Base-by-base conservation (phyloP, 1,140 invertebrate genomes). In the Amphibalanus amphitrite region DNA sequence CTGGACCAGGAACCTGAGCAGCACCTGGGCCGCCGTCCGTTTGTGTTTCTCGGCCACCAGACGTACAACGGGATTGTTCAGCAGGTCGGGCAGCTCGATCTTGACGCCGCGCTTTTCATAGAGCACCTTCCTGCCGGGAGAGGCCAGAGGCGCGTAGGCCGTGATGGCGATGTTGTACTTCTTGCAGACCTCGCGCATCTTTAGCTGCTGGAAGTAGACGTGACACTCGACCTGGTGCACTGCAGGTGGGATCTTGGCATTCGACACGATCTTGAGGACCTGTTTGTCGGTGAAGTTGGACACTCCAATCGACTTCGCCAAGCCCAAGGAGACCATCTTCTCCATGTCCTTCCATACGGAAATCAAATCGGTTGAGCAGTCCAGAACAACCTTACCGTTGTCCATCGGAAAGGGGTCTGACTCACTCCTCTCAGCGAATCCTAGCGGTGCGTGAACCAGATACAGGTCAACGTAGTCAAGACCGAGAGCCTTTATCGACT, bases 381-480 rank as follows among this genome's bases (percentile, higher is more conserved):
- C 47, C 20, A 59, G 10, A 8, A 59, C 13, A 8, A 59, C 13
- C 20, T 59, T 59, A 13, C 47, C 47, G 20, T 59, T 20, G 1
- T 59, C 13, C 6, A 23, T 20, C 10, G 47, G 47, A 20, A 59
- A 59, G 6, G 23, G 1, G 17, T 59, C 47, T 1, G 47, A 17
- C 6, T 59, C 47, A 20, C 47, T 59, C 20, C 47, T 59, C 47
- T 67, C 65, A 10, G 28, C 65, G 17, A 77, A 75, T 0, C 75
- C 74, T 69, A 75, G 72, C 0, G 93, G 91, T 33, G 86, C 85
- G 74, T 95, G 92, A 70, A 94, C 84, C 17, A 95, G 80, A 78
- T 92, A 94, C 71, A 95, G 82, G 77, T 95, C 92, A 3, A 95
- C 79, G 77, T 94, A 95, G 71, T 89, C 85, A 70, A 92, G 77